Percentiles rank a stretch among this genome's conserved stretches.
Conservation (phyloP, 53 echinoderm and acorn worm species). For the Holothuria leucospilota region DNA sequence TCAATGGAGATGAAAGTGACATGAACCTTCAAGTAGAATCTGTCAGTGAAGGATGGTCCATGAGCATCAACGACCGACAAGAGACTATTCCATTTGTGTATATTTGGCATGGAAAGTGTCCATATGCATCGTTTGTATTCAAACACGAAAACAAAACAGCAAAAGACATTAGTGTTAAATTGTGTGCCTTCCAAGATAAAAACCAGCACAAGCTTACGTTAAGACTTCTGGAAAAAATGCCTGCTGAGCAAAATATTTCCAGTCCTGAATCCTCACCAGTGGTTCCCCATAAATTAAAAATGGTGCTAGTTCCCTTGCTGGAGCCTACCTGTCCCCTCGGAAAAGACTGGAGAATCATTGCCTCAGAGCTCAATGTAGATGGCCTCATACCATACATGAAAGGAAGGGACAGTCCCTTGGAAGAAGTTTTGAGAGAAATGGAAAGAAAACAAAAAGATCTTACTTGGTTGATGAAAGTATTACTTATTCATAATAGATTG, state of each 20-base stretch:
- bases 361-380: slow-evolving; percentile 71
- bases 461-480: slow-evolving; percentile 66
- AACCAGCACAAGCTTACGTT: slow-evolving; percentile 49
- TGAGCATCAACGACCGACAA: slow-evolving; percentile 53
- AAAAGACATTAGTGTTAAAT: slow-evolving; percentile 70
- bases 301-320: slow-evolving; percentile 60
- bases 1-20: slow-evolving; percentile 68
- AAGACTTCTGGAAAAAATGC: slow-evolving; percentile 56
- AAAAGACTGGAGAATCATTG: slow-evolving; percentile 78
- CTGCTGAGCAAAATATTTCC: no score
- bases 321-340: slow-evolving; percentile 66
- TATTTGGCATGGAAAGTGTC: slow-evolving; percentile 92
- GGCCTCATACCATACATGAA: slow-evolving; percentile 62
- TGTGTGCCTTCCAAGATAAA: slow-evolving; percentile 60
- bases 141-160: slow-evolving; percentile 73
- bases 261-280: background rate
- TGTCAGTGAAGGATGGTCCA: slow-evolving; percentile 84
- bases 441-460: slow-evolving; percentile 64
- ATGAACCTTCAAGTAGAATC: slow-evolving; percentile 65
- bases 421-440: slow-evolving; percentile 71
- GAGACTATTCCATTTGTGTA: slow-evolving; percentile 74
- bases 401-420: slow-evolving; percentile 67
- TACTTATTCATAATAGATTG: slow-evolving; percentile 54
- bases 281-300: slow-evolving; percentile 77
- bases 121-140: slow-evolving; percentile 83